These are phyloP conservation scores for Bombylius major DNA, from an alignment of 2,888 invertebrate species.

Conservation along the genomic window DNA sequence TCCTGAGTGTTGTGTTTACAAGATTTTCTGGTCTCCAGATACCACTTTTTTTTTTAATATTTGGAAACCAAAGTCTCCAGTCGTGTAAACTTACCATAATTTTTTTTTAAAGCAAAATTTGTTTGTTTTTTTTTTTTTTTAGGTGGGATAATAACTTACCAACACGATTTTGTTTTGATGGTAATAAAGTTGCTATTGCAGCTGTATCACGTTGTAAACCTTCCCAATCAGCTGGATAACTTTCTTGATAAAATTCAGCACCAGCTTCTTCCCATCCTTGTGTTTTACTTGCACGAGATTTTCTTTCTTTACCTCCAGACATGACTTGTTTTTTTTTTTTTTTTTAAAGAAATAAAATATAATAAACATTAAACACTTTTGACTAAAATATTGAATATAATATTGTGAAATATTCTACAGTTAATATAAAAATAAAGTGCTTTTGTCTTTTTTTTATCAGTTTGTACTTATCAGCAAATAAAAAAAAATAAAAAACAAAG, in stretches of 20 bases:
- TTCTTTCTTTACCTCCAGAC: conserved; percentile 48
- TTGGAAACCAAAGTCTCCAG: background rate
- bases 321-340: too few species aligned
- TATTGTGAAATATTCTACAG: too few species aligned
- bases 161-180: conserved; percentile 66
- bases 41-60: too few species aligned
- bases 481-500: too few species aligned
- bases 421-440: too few species aligned
- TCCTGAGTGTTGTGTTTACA: too few species aligned
- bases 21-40: too few species aligned
- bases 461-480: too few species aligned
- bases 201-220: conserved; percentile 61
- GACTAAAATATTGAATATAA: too few species aligned
- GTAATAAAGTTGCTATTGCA: conserved; percentile 60
- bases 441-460: too few species aligned
- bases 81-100: background rate
- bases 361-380: too few species aligned
- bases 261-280: conserved; percentile 77
- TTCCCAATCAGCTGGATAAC: conserved; percentile 60
- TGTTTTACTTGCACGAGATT: conserved; percentile 41
- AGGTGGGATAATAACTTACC: conserved; percentile 34
- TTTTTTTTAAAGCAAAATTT: background rate
- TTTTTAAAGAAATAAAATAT: too few species aligned
- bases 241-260: conserved; percentile 73
- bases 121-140: background rate